Evolutionary conservation across 2,797 vertebrate species (phyloP).

Genomic region (Oreortyx pictus): DNA sequence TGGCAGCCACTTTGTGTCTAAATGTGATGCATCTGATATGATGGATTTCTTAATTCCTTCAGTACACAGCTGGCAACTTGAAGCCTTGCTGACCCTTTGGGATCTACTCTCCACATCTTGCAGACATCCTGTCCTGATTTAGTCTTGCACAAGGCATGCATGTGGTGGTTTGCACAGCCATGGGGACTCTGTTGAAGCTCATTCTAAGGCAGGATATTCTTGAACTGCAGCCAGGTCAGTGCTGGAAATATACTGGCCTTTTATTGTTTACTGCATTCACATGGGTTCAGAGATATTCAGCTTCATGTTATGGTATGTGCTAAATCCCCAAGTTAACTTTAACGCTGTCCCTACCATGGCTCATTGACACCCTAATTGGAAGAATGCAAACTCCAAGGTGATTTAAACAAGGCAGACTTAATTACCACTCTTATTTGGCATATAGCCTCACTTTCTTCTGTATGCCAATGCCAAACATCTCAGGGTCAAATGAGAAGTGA

Average conservation of each 20-base stretch:
- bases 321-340: not conserved
- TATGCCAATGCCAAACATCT: not conserved
- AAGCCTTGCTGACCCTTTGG: not conserved
- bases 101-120: not conserved
- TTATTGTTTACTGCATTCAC: not conserved
- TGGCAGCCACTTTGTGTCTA: not conserved
- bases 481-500: not conserved
- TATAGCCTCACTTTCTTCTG: not conserved
- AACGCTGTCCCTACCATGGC: not conserved
- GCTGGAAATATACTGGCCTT: not conserved
- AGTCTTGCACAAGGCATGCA: not conserved
- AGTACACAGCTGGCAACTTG: not conserved
- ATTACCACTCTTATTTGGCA: not conserved
- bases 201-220: not conserved
- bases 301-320: not conserved
- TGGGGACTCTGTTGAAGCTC: not conserved
- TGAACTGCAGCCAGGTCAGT: rapidly evolving
- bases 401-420: not conserved
- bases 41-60: not conserved
- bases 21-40: rapidly evolving
- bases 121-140: not conserved
- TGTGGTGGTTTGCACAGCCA: not conserved
- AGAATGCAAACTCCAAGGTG: not conserved
- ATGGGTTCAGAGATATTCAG: not conserved
- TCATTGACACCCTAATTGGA: not conserved